These are phyloP conservation scores for Sebastes nivosus DNA, from an alignment of 2,797 vertebrate species.

Conservation along the genomic window DNA sequence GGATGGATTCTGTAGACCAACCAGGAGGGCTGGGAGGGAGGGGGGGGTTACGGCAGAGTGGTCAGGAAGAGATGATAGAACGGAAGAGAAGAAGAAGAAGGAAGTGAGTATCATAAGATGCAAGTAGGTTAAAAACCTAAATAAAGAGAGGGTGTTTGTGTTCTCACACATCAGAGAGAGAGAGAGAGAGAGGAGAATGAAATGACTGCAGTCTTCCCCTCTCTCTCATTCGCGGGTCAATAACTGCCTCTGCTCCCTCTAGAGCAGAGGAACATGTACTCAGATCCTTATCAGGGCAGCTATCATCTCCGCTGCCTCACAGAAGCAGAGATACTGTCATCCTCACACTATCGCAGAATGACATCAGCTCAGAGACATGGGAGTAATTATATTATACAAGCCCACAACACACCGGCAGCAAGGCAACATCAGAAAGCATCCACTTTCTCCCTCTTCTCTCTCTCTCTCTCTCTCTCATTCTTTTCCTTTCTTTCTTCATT, in stretches of 20 bases:
- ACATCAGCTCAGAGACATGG: slow-evolving; percentile 81
- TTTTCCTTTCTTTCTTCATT: not conserved
- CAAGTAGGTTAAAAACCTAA: slow-evolving; percentile 54
- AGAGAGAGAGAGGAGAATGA: slow-evolving; percentile 31
- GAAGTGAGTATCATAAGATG: slow-evolving; percentile 5
- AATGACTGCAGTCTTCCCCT: slow-evolving; percentile 55
- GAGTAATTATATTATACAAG: slow-evolving; percentile 84
- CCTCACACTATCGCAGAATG: slow-evolving; percentile 76
- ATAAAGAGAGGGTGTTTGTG: slow-evolving; percentile 38
- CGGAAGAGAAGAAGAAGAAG: not conserved
- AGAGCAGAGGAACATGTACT: slow-evolving; percentile 80
- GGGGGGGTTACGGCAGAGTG: not conserved
- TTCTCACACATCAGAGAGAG: slow-evolving; percentile 49
- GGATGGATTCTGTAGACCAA: slow-evolving; percentile 53
- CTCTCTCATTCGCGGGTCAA: slow-evolving; percentile 79
- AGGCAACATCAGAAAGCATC: slow-evolving; percentile 74
- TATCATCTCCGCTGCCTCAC: slow-evolving; percentile 73
- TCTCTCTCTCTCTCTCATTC: not conserved
- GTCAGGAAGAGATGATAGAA: slow-evolving; percentile 12
- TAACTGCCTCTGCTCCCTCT: slow-evolving; percentile 77
- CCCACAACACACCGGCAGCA: slow-evolving; percentile 76
- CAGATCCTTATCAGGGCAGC: slow-evolving; percentile 86
- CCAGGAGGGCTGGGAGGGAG: not conserved
- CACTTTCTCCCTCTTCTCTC: slow-evolving; percentile 5
- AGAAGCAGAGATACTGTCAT: slow-evolving; percentile 75